Conservation (phyloP, 2,797 vertebrate species). For the Chrysocyon brachyurus region DNA sequence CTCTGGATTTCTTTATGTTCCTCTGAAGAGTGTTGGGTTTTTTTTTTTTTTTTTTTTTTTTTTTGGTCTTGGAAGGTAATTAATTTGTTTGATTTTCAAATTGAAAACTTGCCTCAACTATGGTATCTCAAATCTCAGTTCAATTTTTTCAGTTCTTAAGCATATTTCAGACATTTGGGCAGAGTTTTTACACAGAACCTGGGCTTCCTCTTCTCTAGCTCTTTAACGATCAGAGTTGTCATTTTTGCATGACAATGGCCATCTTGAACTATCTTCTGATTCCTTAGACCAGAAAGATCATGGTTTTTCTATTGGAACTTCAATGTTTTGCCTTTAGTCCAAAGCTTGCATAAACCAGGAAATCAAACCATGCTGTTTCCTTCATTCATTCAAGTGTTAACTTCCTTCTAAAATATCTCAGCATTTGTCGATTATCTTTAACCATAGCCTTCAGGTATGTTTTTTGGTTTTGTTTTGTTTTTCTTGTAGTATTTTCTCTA, state of each 20-base stretch:
- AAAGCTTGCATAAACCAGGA: neutral
- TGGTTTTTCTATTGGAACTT: neutral
- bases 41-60: neutral
- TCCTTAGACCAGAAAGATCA: neutral
- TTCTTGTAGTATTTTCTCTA: neutral
- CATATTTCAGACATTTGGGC: neutral
- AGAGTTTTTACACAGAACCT: neutral
- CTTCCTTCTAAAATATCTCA: neutral
- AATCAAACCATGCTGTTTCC: neutral
- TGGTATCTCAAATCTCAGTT: neutral
- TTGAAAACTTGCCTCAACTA: neutral
- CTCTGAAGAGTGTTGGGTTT: neutral
- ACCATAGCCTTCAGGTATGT: neutral
- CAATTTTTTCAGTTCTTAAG: neutral
- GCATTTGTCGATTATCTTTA: neutral
- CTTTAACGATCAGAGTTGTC: neutral
- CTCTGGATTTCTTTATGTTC: neutral
- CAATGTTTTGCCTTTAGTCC: neutral
- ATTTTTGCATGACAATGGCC: neutral
- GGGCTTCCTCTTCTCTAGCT: neutral
- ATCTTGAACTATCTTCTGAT: neutral
- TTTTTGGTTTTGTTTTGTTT: accelerated
- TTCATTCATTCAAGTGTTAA: neutral
- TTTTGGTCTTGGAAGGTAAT: neutral
- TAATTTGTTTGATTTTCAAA: slow-evolving; percentile 8